Evolutionary conservation across 2,888 invertebrate species (phyloP).

Genomic region (Chorisops tibialis): DNA sequence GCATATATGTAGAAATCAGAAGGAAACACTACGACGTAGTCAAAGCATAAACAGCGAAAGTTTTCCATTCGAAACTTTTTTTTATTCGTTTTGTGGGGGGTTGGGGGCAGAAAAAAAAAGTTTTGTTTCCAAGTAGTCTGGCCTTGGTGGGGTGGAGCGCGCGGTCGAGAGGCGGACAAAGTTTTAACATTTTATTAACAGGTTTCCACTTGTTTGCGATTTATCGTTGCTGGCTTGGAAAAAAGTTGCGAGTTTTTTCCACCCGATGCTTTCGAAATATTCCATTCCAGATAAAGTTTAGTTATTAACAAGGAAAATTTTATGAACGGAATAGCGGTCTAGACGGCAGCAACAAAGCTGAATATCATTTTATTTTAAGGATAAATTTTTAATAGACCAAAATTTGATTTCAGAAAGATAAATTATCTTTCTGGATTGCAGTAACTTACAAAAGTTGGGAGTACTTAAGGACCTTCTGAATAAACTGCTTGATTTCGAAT

Average conservation of each 20-base stretch:
- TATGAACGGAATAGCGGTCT: too few species aligned
- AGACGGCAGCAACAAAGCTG: too few species aligned
- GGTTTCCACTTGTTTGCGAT: conserved; percentile 16
- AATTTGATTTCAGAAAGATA: too few species aligned
- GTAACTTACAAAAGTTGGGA: too few species aligned
- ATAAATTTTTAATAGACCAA: too few species aligned
- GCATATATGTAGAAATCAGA: conserved; percentile 1
- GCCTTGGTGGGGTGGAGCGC: not conserved
- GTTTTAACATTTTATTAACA: conserved; percentile 15
- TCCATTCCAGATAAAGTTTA: too few species aligned
- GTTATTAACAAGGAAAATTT: too few species aligned
- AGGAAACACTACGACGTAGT: not conserved
- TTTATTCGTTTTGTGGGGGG: not conserved
- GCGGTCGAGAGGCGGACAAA: conserved; percentile 3
- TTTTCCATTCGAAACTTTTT: conserved; percentile 1
- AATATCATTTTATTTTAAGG: too few species aligned
- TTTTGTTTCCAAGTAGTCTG: not conserved
- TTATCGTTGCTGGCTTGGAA: not conserved
- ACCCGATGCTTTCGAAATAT: too few species aligned
- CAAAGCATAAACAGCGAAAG: not conserved
- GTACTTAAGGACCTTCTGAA: too few species aligned
- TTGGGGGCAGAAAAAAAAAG: not conserved
- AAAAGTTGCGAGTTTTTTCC: not conserved
- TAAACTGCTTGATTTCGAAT: too few species aligned
- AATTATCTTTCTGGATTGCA: too few species aligned